These are phyloP conservation scores for Trissoscelio sp. DNA, from an alignment of 2,888 invertebrate species.

Conservation along the genomic window DNA sequence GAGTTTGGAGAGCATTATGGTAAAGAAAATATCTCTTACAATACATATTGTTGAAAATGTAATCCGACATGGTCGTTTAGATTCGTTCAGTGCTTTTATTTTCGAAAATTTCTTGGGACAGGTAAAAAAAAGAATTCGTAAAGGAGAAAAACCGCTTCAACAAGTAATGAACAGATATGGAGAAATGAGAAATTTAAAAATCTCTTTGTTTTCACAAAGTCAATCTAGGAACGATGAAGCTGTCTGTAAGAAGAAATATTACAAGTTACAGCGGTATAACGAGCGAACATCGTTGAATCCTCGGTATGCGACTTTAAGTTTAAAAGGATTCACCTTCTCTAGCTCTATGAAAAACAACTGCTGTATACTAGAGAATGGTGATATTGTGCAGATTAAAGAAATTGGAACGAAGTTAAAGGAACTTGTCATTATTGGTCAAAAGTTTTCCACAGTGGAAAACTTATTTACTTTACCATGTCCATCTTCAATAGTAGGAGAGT, in stretches of 20 bases:
- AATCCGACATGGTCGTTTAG: conserved; percentile 5
- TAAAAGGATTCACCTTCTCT: conserved; percentile 7
- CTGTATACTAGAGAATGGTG: neutral
- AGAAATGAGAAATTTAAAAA: conserved; percentile 34
- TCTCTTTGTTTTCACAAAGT: neutral
- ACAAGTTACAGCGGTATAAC: conserved; percentile 22
- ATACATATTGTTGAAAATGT: conserved; percentile 32
- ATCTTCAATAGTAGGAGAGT: conserved; percentile 7
- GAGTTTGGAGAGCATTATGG: conserved; percentile 27
- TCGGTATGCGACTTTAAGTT: neutral
- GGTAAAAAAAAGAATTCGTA: conserved; percentile 32
- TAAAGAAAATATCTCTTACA: conserved; percentile 37
- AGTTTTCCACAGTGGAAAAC: neutral
- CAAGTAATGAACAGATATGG: conserved; percentile 30
- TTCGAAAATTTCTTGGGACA: conserved; percentile 28
- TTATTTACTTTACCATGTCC: neutral
- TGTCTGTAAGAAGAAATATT: conserved; percentile 21
- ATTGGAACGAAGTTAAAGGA: neutral
- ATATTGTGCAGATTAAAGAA: conserved; percentile 2
- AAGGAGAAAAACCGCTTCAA: conserved; percentile 32
- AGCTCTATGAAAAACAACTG: neutral
- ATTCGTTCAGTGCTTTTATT: conserved; percentile 36
- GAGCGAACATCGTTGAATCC: conserved; percentile 15
- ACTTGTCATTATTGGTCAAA: neutral
- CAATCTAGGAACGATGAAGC: neutral